Conservation (phyloP, 2,797 vertebrate species). For the Galago senegalensis region DNA sequence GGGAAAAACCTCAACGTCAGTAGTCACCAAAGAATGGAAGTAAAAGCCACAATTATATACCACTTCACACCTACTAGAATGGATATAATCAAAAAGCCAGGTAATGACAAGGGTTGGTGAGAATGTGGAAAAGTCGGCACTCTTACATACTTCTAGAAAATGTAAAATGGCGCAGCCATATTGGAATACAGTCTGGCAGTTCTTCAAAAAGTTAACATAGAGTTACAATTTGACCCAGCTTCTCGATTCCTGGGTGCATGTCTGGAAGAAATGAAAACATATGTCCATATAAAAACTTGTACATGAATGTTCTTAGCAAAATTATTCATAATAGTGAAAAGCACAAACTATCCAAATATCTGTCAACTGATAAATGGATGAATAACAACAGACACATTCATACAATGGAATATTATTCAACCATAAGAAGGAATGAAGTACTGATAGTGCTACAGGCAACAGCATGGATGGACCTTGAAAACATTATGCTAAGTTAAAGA, state of each 20-base stretch:
- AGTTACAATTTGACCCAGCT: not conserved
- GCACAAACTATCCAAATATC: not conserved
- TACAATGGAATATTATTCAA: not conserved
- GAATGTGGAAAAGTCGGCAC: not conserved
- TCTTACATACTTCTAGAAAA: not conserved
- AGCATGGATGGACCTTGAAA: conserved; percentile 8
- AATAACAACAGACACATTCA: not conserved
- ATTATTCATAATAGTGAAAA: not conserved
- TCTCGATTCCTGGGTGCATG: not conserved
- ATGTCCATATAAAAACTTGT: not conserved
- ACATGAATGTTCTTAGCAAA: not conserved
- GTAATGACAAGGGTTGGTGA: not conserved
- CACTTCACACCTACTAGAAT: not conserved
- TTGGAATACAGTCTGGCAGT: not conserved
- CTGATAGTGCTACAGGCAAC: not conserved
- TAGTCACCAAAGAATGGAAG: conserved; percentile 45
- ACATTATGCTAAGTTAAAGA: not conserved
- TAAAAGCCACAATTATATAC: not conserved
- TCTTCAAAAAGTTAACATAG: not conserved
- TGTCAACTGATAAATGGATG: not conserved
- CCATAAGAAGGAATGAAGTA: not conserved
- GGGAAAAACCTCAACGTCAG: not conserved
- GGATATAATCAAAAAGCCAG: not conserved
- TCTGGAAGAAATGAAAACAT: not conserved
- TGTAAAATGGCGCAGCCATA: not conserved